Conservation (phyloP, 30 jellyfish, hydroid and myxozoan genomes). For the Mastigias papua region DNA sequence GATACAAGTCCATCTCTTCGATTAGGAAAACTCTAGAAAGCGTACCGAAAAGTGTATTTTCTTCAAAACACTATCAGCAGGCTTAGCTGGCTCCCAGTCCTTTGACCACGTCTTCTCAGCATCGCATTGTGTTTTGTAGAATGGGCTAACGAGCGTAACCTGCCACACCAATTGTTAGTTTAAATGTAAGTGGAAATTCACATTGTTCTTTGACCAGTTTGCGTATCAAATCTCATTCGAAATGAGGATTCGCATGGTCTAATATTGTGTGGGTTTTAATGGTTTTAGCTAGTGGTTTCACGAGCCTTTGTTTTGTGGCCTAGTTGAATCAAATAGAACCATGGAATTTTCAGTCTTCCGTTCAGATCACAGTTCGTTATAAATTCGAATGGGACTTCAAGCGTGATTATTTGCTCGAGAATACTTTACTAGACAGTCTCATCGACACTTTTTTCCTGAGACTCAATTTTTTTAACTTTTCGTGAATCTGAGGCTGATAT, state of each 20-base stretch:
- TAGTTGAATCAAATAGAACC: no score
- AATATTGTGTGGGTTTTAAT: not conserved
- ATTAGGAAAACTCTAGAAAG: not conserved
- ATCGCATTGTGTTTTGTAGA: not conserved
- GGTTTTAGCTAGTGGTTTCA: no score
- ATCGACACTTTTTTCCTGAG: no score
- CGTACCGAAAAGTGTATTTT: not conserved
- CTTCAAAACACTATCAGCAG: not conserved
- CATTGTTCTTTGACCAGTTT: slow-evolving; percentile 3
- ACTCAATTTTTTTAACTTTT: no score
- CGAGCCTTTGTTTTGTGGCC: no score
- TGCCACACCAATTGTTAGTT: slow-evolving; percentile 5
- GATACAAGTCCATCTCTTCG: slow-evolving; percentile 10
- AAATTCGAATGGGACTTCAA: no score
- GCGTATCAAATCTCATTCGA: not conserved
- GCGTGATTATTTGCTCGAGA: no score
- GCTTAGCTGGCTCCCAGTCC: not conserved
- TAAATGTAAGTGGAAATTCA: not conserved
- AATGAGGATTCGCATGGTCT: not conserved
- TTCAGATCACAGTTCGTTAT: no score
- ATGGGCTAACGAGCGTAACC: slow-evolving; percentile 1
- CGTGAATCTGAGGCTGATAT: no score
- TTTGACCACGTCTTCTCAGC: not conserved
- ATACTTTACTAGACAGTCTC: no score
- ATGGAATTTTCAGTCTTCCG: no score